These are phyloP conservation scores for Rhabdomys dilectus DNA, from an alignment of 2,113 vertebrate species.

Conservation along the genomic window DNA sequence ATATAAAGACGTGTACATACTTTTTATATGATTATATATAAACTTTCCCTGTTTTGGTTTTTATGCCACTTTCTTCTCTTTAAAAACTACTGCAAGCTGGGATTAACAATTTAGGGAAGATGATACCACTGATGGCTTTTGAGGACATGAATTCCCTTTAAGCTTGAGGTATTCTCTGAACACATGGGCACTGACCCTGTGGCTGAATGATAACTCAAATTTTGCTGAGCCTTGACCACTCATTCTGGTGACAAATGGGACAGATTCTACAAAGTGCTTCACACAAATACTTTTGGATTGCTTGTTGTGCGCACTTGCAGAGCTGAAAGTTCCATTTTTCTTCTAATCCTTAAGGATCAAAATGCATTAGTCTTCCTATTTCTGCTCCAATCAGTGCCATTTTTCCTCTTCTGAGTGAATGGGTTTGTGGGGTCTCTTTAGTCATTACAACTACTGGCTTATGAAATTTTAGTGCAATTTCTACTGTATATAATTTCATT, in stretches of 20 bases:
- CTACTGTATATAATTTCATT: background rate
- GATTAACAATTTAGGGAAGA: background rate
- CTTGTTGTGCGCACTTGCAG: slow-evolving; percentile 78
- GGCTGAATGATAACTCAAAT: slow-evolving; percentile 72
- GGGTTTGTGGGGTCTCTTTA: slow-evolving; percentile 2
- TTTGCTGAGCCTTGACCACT: slow-evolving; percentile 71
- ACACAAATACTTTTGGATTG: slow-evolving; percentile 81
- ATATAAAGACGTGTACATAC: background rate
- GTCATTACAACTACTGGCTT: slow-evolving; percentile 32
- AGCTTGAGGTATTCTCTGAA: slow-evolving; percentile 62
- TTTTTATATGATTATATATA: background rate
- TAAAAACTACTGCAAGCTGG: background rate
- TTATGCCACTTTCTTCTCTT: background rate
- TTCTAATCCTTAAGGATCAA: slow-evolving; percentile 83
- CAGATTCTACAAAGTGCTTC: slow-evolving; percentile 74
- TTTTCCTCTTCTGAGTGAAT: slow-evolving; percentile 70
- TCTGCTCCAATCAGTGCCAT: slow-evolving; percentile 78
- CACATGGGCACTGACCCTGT: slow-evolving; percentile 61
- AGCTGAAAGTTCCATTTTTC: slow-evolving; percentile 85
- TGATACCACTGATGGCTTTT: background rate
- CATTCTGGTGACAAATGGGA: slow-evolving; percentile 84
- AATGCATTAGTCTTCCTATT: slow-evolving; percentile 75
- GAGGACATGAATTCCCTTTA: slow-evolving; percentile 68
- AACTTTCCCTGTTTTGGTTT: background rate
- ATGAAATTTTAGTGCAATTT: slow-evolving; percentile 18